Evolutionary conservation across 30 jellyfish, hydroid and myxozoan species (phyloP).

Genomic region (Cassiopea xamachana): DNA sequence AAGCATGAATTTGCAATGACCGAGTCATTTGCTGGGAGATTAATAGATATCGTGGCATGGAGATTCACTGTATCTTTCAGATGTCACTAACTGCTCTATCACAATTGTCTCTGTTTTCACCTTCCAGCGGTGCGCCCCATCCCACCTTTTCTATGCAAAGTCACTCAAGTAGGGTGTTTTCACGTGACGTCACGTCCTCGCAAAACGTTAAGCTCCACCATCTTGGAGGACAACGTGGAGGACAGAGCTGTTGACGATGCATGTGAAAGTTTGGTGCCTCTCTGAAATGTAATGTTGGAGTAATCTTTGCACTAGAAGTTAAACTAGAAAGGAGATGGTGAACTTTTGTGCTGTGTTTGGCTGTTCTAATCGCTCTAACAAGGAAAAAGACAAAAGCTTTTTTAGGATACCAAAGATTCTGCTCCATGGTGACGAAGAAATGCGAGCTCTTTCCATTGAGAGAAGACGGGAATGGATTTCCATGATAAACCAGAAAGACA

Average conservation of each 20-base stretch:
- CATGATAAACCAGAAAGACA: conserved; percentile 22
- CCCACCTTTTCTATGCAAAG: no score
- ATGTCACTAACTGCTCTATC: no score
- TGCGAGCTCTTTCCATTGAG: conserved; percentile 5
- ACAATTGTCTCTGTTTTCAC: no score
- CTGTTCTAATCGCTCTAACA: conserved; percentile 31
- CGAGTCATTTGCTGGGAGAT: no score
- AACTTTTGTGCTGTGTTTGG: conserved; percentile 34
- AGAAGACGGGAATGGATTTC: conserved; percentile 15
- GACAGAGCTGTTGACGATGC: neutral
- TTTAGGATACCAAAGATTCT: conserved; percentile 39
- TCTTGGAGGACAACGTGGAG: conserved; percentile 50
- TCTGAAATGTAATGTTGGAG: neutral
- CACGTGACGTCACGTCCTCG: neutral
- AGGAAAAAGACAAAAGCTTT: conserved; percentile 24
- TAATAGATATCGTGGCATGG: no score
- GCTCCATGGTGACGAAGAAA: conserved; percentile 8
- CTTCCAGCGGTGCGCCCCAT: no score
- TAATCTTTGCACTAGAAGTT: neutral
- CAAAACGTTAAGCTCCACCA: conserved; percentile 17
- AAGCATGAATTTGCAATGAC: no score
- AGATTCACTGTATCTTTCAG: no score
- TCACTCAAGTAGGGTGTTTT: no score
- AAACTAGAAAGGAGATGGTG: conserved; percentile 10
- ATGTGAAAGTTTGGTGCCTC: neutral